Evolutionary conservation across 2,888 invertebrate genomes (phyloP), one percentile per base, ranked within the genome.

Genomic region (Chrysopilus asiliformis): DNA sequence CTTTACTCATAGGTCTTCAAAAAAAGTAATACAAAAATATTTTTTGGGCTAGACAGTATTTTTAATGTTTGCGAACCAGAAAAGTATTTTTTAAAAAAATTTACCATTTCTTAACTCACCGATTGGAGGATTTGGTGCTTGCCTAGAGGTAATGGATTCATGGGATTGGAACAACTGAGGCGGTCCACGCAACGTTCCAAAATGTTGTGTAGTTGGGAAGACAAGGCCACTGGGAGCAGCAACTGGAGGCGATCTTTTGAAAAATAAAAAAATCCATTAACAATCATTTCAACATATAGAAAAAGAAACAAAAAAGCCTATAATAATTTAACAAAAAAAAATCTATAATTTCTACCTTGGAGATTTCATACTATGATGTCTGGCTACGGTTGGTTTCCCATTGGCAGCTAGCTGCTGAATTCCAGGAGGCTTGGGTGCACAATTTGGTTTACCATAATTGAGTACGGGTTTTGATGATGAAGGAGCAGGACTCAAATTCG

Each of bases 331-430:
- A 26, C 30, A n/a, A 34, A 17, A 10, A 27, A 15, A 35, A 9
- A 32, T 33, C 4, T 12, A 19, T 14, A 27, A 40, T 14, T 28
- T 50, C 47, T 53, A 82, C 63, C 83, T 74, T 17, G 85, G 83
- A 48, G 79, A 71, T 58, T 82, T 71, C 83, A 87, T 82, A 58
- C 86, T 86, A 57, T 85, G 86, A 47, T 86, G 80, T 43, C 86
- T 66, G 8, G 76, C 70, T 4, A 83, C 79, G 27, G 68, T 52
- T 40, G 62, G 53, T 39, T 58, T 57, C 43, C 55, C 58, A 36
- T 57, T 57, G 38, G 67, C 64, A 19, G 45, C 40, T 46, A 61
- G 46, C 30, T 60, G 55, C 41, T 62, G 61, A 31, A 71, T 48
- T 47, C 67, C 66, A 7, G 85, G 84, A 15, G 87, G 87, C 60